Evolutionary conservation across 1,140 invertebrate genomes (phyloP), one percentile per base, ranked within the genome.

Genomic region (Drosophila nasuta): DNA sequence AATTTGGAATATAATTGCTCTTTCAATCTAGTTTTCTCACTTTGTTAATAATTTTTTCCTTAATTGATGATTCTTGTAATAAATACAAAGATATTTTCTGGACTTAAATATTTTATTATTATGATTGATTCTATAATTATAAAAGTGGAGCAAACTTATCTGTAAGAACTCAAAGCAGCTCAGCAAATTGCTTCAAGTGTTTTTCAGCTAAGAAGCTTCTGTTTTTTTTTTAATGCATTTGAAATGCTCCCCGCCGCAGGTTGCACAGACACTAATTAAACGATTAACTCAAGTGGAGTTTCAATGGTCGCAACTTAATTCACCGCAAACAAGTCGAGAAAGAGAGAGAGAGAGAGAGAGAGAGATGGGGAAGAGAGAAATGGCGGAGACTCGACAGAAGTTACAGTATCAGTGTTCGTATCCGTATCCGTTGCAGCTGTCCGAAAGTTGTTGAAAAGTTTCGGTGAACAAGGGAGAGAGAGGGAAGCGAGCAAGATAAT

Each of bases 361-460:
- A 33, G 30, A 33, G 30, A 33, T 25, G 30, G 30, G 35, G 8
- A 10, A 2, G 8, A 38, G 35, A 38, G 35, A 10, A 38, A 38
- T 38, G 35, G 35, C 35, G 10, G 35, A 38, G 35, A 35, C 33
- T 49, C 63, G 49, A 68, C 79, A 77, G 62, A 54, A 65, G 49
- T 65, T 56, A 45, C 58, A 33, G 58, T 70, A 54, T 62, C 58
- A 45, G 67, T 69, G 38, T 45, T 3, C 71, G 71, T 46, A 62
- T 62, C 65, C 65, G 82, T 80, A 88, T 88, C 80, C 82, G 57
- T 79, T 86, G 77, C 80, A 74, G 75, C 72, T 83, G 83, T 80
- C 83, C 77, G 82, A 87, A 87, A 87, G 80, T 82, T 88, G 82
- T 87, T 86, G 82, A 87, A 87, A 87, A 88, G 46, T 87, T 86